Evolutionary conservation across 1,140 invertebrate genomes (phyloP).

Genomic region (Araneus ventricosus): DNA sequence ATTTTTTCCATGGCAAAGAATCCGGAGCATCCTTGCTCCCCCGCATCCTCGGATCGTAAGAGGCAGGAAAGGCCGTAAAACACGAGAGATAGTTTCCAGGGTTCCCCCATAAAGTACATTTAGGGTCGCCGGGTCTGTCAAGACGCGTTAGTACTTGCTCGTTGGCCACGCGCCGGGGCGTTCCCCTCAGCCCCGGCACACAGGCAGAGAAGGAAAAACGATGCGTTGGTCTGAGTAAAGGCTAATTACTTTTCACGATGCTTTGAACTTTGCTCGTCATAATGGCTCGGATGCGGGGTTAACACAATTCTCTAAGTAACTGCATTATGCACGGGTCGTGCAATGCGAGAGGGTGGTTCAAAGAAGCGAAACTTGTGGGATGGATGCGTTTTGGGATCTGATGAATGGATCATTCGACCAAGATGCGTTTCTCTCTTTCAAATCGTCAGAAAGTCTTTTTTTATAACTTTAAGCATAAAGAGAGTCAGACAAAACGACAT

Average conservation of each 20-base stretch:
- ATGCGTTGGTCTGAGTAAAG: constrained; percentile 11
- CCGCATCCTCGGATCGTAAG: not conserved
- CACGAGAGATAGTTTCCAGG: constrained; percentile 58
- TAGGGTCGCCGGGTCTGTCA: constrained; percentile 61
- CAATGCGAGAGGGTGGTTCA: not conserved
- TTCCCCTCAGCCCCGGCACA: not conserved
- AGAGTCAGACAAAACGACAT: no score
- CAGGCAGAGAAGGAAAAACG: not conserved
- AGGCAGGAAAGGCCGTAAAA: constrained; percentile 46
- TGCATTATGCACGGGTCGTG: constrained; percentile 10
- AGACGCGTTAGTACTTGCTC: constrained; percentile 35
- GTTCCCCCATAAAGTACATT: constrained; percentile 57
- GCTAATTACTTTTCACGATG: constrained; percentile 61
- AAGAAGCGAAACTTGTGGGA: not conserved
- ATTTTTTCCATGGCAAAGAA: constrained; percentile 35
- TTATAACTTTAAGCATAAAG: no score
- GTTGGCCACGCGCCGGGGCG: constrained; percentile 46
- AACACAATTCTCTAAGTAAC: constrained; percentile 32
- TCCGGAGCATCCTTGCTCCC: constrained; percentile 19
- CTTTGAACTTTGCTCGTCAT: constrained; percentile 53
- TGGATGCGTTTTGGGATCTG: not conserved
- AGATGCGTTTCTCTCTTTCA: no score
- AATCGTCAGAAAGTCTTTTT: no score
- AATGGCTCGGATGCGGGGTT: not conserved
- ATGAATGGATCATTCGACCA: no score